phyloP scores from a whole-genome alignment of 2,113 vertebrate species.

The Pituophis catenifer region DNA sequence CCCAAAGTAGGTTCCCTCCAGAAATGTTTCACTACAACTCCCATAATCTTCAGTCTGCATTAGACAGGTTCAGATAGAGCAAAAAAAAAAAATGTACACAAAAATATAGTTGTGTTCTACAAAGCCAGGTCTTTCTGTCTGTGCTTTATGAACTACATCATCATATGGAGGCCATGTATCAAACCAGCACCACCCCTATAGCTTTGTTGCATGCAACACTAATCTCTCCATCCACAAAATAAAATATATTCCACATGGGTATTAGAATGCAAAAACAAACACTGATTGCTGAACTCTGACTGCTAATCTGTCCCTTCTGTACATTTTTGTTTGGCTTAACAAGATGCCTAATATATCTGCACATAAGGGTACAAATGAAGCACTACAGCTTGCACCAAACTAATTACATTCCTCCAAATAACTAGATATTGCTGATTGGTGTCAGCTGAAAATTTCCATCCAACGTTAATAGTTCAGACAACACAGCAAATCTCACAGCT shows the following conservation, averaged over 20 bases:
- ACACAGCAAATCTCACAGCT: background rate
- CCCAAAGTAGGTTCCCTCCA: background rate
- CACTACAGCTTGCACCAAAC: background rate
- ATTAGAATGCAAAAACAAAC: background rate
- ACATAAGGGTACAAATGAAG: slow-evolving; percentile 7
- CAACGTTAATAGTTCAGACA: background rate
- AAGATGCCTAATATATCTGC: background rate
- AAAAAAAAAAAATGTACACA: background rate
- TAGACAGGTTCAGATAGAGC: background rate
- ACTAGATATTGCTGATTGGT: background rate
- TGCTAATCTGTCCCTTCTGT: background rate
- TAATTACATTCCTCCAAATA: slow-evolving; percentile 4
- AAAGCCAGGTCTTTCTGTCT: background rate
- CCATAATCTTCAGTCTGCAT: background rate
- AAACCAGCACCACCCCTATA: background rate
- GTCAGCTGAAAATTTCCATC: background rate
- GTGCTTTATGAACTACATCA: background rate
- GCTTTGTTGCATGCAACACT: background rate
- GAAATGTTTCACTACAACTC: background rate
- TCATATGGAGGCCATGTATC: background rate
- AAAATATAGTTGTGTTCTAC: background rate
- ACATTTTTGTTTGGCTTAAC: slow-evolving; percentile 14
- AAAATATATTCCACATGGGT: background rate
- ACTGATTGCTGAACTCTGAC: background rate
- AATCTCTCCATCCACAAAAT: background rate